Base-by-base conservation (phyloP, 2,888 invertebrate genomes). In the Julus scanicus region DNA sequence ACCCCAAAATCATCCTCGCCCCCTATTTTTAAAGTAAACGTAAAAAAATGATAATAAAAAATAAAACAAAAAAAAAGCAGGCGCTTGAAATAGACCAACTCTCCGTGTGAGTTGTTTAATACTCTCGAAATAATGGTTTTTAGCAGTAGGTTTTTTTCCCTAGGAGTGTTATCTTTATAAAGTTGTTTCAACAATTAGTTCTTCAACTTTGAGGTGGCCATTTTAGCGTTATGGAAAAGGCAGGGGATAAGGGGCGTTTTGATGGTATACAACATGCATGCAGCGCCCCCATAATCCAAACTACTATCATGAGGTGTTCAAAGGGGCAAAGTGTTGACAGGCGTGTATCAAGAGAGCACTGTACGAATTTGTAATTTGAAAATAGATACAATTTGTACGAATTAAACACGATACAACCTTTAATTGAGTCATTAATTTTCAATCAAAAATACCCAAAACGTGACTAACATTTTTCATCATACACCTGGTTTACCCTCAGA, bases 41-140 rank as follows among this genome's bases (percentile, higher is more conserved):
- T 71, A 71, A 71, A 71, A 53, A 71, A 71, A 71, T 71, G 20
- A 71, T 53, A 71, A 20, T 71, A 71, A 71, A 71, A 63, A 71
- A 71, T 71, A 71, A 71, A 71, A 71, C 71, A 71, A 71, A 71
- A 71, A 44, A 44, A 44, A 71, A 71, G 6, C 71, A 71, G 9
- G 71, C n/a, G n/a, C 71, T 71, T 71, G 71, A 71, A 71, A 71
- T 71, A 71, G 71, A 71, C 71, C 29, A 71, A 71, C 29, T 71
- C 71, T 71, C 71, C 71, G 71, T 71, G 71, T 71, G 71, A 29
- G 71, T 71, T 71, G 71, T 71, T 71, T 71, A 71, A 71, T 71
- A 71, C 71, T 71, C 71, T 71, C 71, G 71, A 71, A 71, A 71
- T 71, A 71, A 71, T 71, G 71, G 71, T 71, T 71, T 71, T 71